Evolutionary conservation across 2,888 invertebrate genomes (phyloP).

Genomic region (Dryobotodes eremita): DNA sequence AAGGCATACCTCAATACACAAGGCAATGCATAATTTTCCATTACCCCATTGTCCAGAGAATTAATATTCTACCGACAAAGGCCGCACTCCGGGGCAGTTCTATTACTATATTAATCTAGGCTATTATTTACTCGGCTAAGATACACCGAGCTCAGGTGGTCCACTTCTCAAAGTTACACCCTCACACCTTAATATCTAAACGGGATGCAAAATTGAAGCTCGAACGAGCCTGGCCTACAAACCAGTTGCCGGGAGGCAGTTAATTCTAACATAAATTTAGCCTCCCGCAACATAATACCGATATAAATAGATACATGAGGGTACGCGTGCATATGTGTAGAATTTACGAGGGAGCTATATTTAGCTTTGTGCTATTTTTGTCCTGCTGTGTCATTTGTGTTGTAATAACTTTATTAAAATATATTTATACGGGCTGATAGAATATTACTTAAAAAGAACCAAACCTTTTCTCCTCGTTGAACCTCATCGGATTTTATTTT

Average conservation of each 20-base stretch:
- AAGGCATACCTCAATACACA: conserved; percentile 52
- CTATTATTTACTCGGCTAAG: conserved; percentile 62
- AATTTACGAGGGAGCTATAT: conserved; percentile 20
- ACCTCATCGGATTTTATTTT: neutral
- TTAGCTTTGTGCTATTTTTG: conserved; percentile 28
- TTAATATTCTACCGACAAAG: conserved; percentile 48
- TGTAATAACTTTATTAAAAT: conserved; percentile 11
- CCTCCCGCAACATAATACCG: conserved; percentile 45
- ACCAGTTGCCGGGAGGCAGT: conserved; percentile 53
- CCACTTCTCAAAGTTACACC: conserved; percentile 55
- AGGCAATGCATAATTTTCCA: conserved; percentile 38
- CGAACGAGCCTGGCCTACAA: conserved; percentile 59
- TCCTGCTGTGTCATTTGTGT: neutral
- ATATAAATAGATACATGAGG: conserved; percentile 32
- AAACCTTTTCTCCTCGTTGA: neutral
- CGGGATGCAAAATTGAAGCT: conserved; percentile 63
- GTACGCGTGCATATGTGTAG: conserved; percentile 4
- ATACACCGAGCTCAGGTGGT: conserved; percentile 53
- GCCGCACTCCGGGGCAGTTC: conserved; percentile 34
- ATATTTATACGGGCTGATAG: neutral
- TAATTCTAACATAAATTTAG: conserved; percentile 66
- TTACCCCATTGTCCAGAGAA: conserved; percentile 25
- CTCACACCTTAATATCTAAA: conserved; percentile 58
- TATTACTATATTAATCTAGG: conserved; percentile 63
- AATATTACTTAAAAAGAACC: neutral